These are phyloP conservation scores for Melipona bicolor DNA, from an alignment of 2,888 invertebrate species.

Conservation along the genomic window DNA sequence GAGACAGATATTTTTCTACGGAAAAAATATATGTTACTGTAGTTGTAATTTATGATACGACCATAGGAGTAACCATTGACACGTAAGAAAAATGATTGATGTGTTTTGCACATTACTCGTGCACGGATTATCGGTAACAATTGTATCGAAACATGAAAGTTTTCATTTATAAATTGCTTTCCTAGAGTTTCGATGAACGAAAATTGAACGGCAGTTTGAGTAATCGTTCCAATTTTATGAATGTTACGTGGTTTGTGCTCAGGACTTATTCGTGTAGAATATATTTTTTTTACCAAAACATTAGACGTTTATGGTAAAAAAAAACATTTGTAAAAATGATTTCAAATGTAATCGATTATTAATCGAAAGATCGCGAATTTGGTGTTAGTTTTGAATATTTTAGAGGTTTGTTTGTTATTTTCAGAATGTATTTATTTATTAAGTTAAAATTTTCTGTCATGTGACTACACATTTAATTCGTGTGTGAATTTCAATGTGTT, in stretches of 20 bases:
- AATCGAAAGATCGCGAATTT: background rate
- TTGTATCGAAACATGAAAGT: background rate
- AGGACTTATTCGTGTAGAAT: conserved; percentile 9
- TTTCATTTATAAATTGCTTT: conserved; percentile 20
- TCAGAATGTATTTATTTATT: background rate
- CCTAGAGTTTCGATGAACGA: no score
- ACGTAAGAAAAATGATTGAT: conserved; percentile 57
- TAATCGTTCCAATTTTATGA: conserved; percentile 17
- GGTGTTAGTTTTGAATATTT: background rate
- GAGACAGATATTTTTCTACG: conserved; percentile 33
- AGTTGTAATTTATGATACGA: conserved; percentile 35
- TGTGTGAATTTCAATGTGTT: background rate
- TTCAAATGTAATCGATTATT: background rate
- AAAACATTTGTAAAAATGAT: background rate
- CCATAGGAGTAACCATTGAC: conserved; percentile 52
- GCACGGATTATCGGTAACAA: conserved; percentile 31
- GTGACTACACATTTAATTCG: background rate
- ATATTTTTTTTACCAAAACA: background rate
- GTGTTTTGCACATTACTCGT: conserved; percentile 55
- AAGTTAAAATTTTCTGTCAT: background rate
- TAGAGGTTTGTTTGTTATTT: background rate
- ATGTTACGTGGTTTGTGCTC: background rate
- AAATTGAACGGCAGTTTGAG: background rate
- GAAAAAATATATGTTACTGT: conserved; percentile 26
- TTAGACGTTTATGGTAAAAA: background rate